Evolutionary conservation across 2,797 vertebrate species (phyloP).

Genomic region (Monodelphis domestica): DNA sequence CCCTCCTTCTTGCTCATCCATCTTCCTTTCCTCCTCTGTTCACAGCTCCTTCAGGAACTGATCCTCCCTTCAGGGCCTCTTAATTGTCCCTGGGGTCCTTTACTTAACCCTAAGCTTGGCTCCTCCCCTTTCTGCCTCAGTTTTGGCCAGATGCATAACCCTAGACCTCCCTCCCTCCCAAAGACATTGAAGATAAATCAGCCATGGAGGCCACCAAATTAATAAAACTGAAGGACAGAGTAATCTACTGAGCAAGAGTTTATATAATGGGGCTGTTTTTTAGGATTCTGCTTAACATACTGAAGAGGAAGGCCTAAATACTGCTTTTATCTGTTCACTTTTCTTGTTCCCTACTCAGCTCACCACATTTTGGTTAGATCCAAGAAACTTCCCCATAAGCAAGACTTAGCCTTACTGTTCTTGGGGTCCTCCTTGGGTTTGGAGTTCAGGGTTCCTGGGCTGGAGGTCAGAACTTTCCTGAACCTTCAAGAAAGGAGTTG

Average conservation of each 20-base stretch:
- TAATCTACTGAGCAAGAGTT: neutral
- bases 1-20: neutral
- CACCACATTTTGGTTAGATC: neutral
- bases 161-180: neutral
- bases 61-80: neutral
- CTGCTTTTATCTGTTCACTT: neutral
- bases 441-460: neutral
- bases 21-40: neutral
- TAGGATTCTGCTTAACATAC: neutral
- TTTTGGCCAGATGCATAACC: neutral
- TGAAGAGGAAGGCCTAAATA: neutral
- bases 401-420: neutral
- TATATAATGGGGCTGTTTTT: neutral
- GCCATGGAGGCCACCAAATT: neutral
- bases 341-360: neutral
- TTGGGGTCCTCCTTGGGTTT: neutral
- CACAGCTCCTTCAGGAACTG: neutral
- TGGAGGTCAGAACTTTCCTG: neutral
- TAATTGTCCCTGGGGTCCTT: neutral
- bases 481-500: neutral
- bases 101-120: neutral
- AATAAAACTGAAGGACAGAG: neutral
- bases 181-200: neutral
- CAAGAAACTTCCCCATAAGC: neutral
- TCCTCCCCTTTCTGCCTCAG: neutral